Evolutionary conservation across 2,888 invertebrate genomes (phyloP).

Genomic region (Neuroscelio doddi): DNA sequence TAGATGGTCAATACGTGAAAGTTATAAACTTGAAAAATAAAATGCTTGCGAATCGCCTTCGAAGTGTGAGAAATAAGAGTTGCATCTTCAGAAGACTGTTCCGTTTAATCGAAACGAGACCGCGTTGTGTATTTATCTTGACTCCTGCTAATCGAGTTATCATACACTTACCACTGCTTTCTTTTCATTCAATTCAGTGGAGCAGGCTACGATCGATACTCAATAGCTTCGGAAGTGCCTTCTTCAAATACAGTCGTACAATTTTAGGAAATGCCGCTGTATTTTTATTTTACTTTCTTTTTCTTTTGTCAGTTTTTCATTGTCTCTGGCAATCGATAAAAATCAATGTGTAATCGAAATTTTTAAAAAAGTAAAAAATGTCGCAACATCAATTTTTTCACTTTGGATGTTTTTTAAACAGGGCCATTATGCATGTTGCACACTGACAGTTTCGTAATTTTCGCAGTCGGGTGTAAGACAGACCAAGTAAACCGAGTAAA

Average conservation of each 20-base stretch:
- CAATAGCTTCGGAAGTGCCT: slow-evolving; percentile 11
- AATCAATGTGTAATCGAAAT: too few species aligned
- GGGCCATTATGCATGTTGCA: background rate
- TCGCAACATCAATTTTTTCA: too few species aligned
- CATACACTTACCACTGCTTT: slow-evolving; percentile 61
- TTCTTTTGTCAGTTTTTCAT: background rate
- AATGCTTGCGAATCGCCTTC: too few species aligned
- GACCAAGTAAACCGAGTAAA: slow-evolving; percentile 50
- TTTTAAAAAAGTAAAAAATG: too few species aligned
- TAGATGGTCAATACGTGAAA: too few species aligned
- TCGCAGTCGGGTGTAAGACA: slow-evolving; percentile 39
- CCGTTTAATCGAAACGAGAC: slow-evolving; percentile 37
- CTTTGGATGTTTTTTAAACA: background rate
- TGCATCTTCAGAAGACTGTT: too few species aligned
- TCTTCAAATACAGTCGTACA: background rate
- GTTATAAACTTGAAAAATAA: too few species aligned
- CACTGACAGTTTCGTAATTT: slow-evolving; percentile 33
- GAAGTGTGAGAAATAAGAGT: too few species aligned
- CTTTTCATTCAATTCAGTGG: slow-evolving; percentile 66
- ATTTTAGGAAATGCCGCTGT: background rate
- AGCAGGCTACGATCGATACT: slow-evolving; percentile 16
- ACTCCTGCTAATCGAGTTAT: slow-evolving; percentile 63
- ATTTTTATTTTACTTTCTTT: background rate
- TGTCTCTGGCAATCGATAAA: too few species aligned
- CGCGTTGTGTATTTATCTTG: slow-evolving; percentile 62